phyloP scores from a whole-genome alignment of 2,113 vertebrate genomes.

The Turdus rufiventris region DNA sequence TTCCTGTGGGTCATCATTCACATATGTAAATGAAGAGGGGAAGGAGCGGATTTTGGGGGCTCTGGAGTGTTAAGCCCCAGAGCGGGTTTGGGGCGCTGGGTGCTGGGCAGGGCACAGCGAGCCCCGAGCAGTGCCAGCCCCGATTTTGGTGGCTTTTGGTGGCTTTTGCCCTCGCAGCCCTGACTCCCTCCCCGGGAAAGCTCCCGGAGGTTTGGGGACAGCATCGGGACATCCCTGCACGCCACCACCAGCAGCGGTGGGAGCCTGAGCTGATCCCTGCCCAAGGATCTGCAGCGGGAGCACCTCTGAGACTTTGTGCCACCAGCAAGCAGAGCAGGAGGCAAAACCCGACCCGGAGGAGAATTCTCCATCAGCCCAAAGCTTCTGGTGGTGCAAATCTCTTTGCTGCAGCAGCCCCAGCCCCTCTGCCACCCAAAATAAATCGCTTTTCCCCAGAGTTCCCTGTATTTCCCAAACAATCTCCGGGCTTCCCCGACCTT shows the following conservation, averaged over 20 bases:
- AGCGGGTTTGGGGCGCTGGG: neutral
- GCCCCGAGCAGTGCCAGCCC: accelerated
- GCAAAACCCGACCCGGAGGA: neutral
- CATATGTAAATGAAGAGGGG: slow-evolving; percentile 75
- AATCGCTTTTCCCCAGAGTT: accelerated
- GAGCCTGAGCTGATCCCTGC: accelerated
- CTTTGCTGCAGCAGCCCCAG: accelerated
- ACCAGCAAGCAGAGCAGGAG: accelerated
- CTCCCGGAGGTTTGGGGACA: accelerated
- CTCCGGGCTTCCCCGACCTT: neutral
- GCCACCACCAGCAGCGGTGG: neutral
- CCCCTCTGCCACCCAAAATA: neutral
- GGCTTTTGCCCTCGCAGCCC: neutral
- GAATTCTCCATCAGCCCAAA: neutral
- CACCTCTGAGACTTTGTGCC: neutral
- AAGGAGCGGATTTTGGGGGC: slow-evolving; percentile 5
- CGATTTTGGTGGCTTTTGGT: neutral
- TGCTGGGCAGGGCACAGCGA: neutral
- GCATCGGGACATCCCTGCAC: accelerated
- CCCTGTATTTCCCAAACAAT: accelerated
- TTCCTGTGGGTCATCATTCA: slow-evolving; percentile 83
- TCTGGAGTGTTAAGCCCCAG: slow-evolving; percentile 2
- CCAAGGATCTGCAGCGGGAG: accelerated
- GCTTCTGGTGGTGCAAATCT: neutral
- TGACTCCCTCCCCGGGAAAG: neutral